Base-by-base conservation (phyloP, 1,140 invertebrate genomes). In the Papilio glaucus region DNA sequence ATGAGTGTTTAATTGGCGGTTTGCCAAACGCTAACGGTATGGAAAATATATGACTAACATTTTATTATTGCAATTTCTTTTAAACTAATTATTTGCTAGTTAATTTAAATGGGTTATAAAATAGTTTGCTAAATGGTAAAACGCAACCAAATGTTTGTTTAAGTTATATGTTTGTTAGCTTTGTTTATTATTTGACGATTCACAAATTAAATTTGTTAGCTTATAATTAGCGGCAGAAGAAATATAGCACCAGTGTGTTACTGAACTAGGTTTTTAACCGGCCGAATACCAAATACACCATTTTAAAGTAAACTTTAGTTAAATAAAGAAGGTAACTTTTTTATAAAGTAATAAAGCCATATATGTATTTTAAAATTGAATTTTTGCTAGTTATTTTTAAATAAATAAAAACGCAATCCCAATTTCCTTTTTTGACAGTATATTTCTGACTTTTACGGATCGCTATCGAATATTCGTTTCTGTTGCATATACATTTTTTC, bases 1-100 rank as follows among this genome's bases (percentile, higher is more conserved):
- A 39, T 39, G 29, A 65, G 62, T 69, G 42, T 69, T 49, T 69
- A 69, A 69, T 69, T 53, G 41, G 33, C 67, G 67, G 67, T 26
- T 49, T 7, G 45, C 42, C 42, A 49, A 45, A 69, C 26, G 24
- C 45, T 10, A 29, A 49, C 26, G 24, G 26, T 18, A 33, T 10
- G 42, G 53, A 21, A 69, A 53, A 68, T 53, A 37, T 53, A 26
- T 53, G 45, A 69, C 53, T 69, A 53, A 37, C 7, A n/a, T 26
- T 68, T 45, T 24, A 18, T 65, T 68, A 42, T 68, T 45, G 6
- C 12, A 26, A 45, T 42, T 45, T 15, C 15, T 10, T 37, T 15
- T 65, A 38, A 33, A 33, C 8, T 67, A 26, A 26, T 68, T 49
- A 45, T 68, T 42, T 65, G 41, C 60, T 29, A 62, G 60, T 62